Evolutionary conservation across 2,888 invertebrate genomes (phyloP).

Genomic region (Erynnis tages): DNA sequence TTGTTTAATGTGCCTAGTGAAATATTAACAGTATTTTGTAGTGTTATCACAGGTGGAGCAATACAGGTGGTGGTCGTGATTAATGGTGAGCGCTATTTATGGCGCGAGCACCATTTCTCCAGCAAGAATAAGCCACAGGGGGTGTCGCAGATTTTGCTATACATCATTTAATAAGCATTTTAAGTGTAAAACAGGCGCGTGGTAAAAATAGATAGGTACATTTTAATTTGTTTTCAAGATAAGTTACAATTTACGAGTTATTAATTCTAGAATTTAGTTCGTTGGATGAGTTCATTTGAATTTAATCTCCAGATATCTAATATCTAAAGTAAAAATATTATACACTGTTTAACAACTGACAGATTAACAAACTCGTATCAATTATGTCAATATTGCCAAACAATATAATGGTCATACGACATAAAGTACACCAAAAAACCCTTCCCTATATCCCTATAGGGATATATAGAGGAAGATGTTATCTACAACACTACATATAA

Average conservation of each 20-base stretch:
- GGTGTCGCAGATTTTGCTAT: constrained; percentile 40
- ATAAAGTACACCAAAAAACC: neutral
- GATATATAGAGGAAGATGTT: too few relatives aligned
- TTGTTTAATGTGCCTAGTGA: neutral
- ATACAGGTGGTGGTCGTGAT: constrained; percentile 66
- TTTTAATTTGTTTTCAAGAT: too few relatives aligned
- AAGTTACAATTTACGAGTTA: too few relatives aligned
- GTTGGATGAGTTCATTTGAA: too few relatives aligned
- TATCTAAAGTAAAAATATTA: too few relatives aligned
- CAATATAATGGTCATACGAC: neutral
- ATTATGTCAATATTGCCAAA: neutral
- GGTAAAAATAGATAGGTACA: neutral
- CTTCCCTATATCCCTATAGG: too few relatives aligned
- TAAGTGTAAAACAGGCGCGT: neutral
- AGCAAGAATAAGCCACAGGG: constrained; percentile 54
- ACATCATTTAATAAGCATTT: neutral
- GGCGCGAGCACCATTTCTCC: constrained; percentile 49
- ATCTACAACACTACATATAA: neutral
- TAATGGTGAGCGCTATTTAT: constrained; percentile 68
- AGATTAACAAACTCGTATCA: too few relatives aligned
- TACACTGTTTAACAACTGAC: too few relatives aligned
- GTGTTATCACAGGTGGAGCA: constrained; percentile 48
- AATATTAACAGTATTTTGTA: constrained; percentile 7
- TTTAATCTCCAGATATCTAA: too few relatives aligned
- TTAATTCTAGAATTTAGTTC: too few relatives aligned